Evolutionary conservation across 2,113 vertebrate species (phyloP).

Genomic region (Syngnathus floridae): DNA sequence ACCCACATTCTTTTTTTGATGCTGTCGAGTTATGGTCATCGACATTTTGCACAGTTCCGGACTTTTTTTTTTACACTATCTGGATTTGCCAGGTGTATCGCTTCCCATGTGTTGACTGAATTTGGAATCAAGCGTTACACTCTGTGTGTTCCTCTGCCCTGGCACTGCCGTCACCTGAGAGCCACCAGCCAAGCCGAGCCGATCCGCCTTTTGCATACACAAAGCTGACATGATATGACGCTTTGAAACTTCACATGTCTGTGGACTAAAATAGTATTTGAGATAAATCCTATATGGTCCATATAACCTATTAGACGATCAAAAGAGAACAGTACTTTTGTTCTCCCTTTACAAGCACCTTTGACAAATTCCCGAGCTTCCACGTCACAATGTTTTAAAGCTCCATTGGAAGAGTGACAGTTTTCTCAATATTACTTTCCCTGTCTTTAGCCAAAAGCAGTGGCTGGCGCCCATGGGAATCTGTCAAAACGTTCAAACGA

Average conservation of each 20-base stretch:
- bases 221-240: constrained; percentile 16
- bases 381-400: constrained; percentile 32
- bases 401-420: constrained; percentile 48
- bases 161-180: constrained; percentile 18
- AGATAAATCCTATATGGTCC: constrained; percentile 35
- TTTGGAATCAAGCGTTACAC: constrained; percentile 13
- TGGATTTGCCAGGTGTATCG: constrained; percentile 15
- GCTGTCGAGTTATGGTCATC: constrained; percentile 1
- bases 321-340: constrained; percentile 7
- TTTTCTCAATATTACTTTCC: constrained; percentile 37
- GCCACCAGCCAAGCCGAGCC: background rate
- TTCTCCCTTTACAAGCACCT: constrained; percentile 13
- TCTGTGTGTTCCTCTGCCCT: constrained; percentile 2
- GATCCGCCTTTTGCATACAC: constrained; percentile 15
- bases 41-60: constrained; percentile 4
- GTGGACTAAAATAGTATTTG: constrained; percentile 24
- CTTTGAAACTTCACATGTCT: constrained; percentile 7
- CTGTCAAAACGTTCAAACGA: constrained; percentile 50
- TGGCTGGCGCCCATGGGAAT: constrained; percentile 47
- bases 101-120: constrained; percentile 11
- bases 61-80: background rate
- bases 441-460: constrained; percentile 35
- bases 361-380: constrained; percentile 23
- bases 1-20: background rate
- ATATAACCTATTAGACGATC: constrained; percentile 18